Conservation (phyloP, 2,113 vertebrate genomes). For the Upupa epops region DNA sequence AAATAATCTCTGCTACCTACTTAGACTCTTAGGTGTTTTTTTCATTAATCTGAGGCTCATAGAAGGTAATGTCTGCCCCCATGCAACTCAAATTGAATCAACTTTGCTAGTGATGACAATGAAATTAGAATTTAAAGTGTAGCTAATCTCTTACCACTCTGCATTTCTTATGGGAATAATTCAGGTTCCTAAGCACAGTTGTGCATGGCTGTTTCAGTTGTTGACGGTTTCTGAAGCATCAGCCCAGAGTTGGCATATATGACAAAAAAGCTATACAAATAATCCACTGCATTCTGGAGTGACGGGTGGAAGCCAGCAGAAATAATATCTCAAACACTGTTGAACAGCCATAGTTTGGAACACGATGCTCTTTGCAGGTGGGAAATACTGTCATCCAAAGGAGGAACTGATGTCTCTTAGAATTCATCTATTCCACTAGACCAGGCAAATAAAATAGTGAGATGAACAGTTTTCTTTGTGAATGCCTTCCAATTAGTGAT, state of each 20-base stretch:
- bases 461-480: background rate
- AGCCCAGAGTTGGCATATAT: background rate
- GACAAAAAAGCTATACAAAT: background rate
- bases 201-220: background rate
- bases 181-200: background rate
- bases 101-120: background rate
- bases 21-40: background rate
- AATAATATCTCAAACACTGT: background rate
- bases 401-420: background rate
- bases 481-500: background rate
- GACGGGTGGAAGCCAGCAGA: background rate
- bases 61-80: background rate
- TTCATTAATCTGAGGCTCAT: slow-evolving; percentile 1
- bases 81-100: slow-evolving; percentile 10
- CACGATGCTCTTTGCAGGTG: background rate
- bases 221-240: background rate
- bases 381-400: background rate
- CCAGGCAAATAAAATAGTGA: background rate
- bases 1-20: background rate
- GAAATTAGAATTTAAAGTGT: slow-evolving; percentile 16
- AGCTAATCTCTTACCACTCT: background rate
- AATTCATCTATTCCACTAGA: background rate
- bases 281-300: background rate
- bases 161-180: background rate
- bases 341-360: background rate